phyloP scores from a whole-genome alignment of 2,797 vertebrate genomes.

The Channallabes apus region DNA sequence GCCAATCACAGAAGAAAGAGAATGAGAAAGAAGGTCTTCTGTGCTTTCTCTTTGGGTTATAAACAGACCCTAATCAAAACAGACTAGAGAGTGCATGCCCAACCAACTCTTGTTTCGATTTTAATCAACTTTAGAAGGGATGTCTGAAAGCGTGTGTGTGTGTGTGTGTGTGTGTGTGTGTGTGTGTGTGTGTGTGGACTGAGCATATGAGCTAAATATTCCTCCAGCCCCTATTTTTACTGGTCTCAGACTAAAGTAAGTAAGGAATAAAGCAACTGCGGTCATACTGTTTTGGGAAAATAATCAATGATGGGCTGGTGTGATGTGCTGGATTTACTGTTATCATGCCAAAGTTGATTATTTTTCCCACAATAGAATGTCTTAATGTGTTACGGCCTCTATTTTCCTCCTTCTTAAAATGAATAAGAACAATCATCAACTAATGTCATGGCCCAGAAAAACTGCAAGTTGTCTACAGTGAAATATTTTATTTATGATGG shows the following conservation, averaged over 20 bases:
- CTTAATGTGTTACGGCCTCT: not conserved
- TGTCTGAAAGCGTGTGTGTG: constrained; percentile 3
- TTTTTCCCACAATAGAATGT: not conserved
- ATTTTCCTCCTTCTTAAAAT: not conserved
- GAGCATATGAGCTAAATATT: constrained; percentile 5
- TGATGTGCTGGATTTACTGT: not conserved
- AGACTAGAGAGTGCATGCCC: constrained; percentile 48
- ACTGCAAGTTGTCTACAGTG: not conserved
- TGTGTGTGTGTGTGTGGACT: not conserved
- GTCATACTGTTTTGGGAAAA: not conserved
- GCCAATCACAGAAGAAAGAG: constrained; percentile 53
- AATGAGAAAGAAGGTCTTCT: constrained; percentile 43
- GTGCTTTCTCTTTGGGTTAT: constrained; percentile 47
- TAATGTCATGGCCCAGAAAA: not conserved
- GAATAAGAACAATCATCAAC: not conserved
- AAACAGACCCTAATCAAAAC: constrained; percentile 50
- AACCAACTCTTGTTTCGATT: constrained; percentile 39
- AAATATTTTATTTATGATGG: not conserved
- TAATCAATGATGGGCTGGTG: not conserved
- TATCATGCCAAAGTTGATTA: not conserved
- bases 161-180: not conserved
- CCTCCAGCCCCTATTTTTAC: not conserved
- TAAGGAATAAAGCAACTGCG: not conserved
- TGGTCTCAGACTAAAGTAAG: not conserved
- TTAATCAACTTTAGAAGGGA: constrained; percentile 53